Conservation (phyloP, 2,113 vertebrate genomes). For the Platysteira castanea region DNA sequence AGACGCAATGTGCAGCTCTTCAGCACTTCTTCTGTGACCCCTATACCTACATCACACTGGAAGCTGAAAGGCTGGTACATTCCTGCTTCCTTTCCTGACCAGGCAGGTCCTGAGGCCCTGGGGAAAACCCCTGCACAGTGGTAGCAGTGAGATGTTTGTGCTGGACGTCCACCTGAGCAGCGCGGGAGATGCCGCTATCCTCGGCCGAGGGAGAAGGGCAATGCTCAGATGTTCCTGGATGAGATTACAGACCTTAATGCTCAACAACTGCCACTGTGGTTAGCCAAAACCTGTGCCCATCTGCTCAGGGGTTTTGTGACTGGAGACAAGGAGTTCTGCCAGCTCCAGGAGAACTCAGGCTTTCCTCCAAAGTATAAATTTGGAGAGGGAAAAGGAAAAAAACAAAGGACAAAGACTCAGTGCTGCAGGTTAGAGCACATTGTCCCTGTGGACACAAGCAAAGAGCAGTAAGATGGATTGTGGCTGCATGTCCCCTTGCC, state of each 20-base stretch:
- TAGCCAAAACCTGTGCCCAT: conserved; percentile 38
- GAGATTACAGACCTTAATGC: conserved; percentile 18
- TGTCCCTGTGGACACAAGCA: not conserved
- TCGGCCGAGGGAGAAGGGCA: not conserved
- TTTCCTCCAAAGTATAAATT: conserved; percentile 4
- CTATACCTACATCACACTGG: not conserved
- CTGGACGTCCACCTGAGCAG: not conserved
- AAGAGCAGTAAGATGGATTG: not conserved
- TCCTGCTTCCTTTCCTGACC: not conserved
- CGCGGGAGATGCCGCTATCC: rapidly evolving
- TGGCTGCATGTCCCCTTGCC: not conserved
- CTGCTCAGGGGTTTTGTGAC: conserved; percentile 47
- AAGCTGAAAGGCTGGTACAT: not conserved
- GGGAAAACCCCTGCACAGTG: not conserved
- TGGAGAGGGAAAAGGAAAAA: not conserved
- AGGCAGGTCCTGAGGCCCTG: not conserved
- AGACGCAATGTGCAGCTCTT: not conserved
- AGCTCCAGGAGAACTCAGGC: not conserved
- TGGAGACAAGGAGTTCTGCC: not conserved
- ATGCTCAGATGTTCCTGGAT: not conserved
- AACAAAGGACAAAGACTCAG: not conserved
- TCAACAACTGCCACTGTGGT: conserved; percentile 23
- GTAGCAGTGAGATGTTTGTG: not conserved
- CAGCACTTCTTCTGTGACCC: not conserved
- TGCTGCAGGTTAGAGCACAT: not conserved